Base-by-base conservation (phyloP, 2,797 vertebrate species). In the Poliocrania exsul region DNA sequence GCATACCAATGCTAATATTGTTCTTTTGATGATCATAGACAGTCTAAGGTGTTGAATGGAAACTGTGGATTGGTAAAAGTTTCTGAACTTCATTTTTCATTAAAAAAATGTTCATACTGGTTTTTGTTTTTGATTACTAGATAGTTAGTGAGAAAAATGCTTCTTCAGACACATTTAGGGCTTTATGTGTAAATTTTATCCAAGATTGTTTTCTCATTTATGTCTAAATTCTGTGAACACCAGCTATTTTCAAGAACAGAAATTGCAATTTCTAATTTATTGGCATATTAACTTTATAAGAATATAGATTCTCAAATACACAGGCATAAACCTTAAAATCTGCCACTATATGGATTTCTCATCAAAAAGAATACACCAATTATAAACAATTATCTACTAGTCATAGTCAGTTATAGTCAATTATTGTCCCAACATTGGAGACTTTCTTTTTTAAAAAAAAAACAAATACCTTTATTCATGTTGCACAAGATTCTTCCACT, bases 21-120 rank as follows among this genome's bases (percentile, higher is more conserved):
- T 42, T 88, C 13, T 85, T 86, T 19, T 35, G 15, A 18, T 33
- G 21, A 60, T 23, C 18, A 13, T 6, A 29, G 70, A 33, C 5
- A 57, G 16, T 46, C 10, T 44, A 35, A 77, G 17, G 12, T 24
- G 14, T 60, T 0, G 0, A 69, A 86, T 23, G 6, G 21, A 88
- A 92, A 42, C 16, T 5, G 25, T n/a, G 4, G 6, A 4, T 79
- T 57, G 23, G 9, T 47, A 49, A 13, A 81, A 72, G 7, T 23
- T 6, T 53, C 11, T 42, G 35, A 40, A 62, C 25, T 90, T 62
- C 15, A 50, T 31, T 78, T 84, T 64, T 66, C 1, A 16, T 46
- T 86, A 16, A 17, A 50, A 42, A 62, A 4, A 2, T 9, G 5
- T 62, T 77, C 5, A 1, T 56, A 5, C 16, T 53, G 5, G 0